A percentile compares a stretch with the other conserved stretches of the same genome.
phyloP scores from a whole-genome alignment of 2,797 vertebrate species.

The Clarias laeviceps region DNA sequence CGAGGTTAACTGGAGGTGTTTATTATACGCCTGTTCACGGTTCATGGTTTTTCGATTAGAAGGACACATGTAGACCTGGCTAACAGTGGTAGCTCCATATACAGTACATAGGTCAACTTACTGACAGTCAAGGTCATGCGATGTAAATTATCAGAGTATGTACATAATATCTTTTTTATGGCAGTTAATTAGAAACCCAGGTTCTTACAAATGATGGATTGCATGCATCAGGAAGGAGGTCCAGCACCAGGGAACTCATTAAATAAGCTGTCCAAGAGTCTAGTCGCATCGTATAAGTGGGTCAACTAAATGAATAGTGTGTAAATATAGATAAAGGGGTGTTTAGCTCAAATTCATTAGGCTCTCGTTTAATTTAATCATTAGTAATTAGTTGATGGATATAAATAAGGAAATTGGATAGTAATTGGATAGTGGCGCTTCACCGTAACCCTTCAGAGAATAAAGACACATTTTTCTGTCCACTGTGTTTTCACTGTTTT shows the following conservation, averaged over 20 bases:
- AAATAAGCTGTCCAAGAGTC: not conserved
- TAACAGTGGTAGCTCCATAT: not conserved
- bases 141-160: not conserved
- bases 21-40: not conserved
- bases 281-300: not conserved
- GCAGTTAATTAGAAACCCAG: not conserved
- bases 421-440: not conserved
- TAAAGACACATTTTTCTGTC: not conserved
- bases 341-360: not conserved
- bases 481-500: not conserved
- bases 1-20: not conserved
- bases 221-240: not conserved
- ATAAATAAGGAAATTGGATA: not conserved
- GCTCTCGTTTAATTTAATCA: not conserved
- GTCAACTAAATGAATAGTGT: not conserved
- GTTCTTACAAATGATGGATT: not conserved
- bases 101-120: not conserved
- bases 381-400: not conserved
- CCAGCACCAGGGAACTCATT: not conserved
- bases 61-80: not conserved
- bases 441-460: not conserved
- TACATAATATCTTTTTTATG: not conserved
- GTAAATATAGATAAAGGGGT: not conserved
- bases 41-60: not conserved
- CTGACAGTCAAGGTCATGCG: not conserved